Percentiles rank a stretch among this genome's conserved stretches.
Evolutionary conservation across 2,113 vertebrate genomes (phyloP).

Genomic region (Pygoscelis antarcticus): DNA sequence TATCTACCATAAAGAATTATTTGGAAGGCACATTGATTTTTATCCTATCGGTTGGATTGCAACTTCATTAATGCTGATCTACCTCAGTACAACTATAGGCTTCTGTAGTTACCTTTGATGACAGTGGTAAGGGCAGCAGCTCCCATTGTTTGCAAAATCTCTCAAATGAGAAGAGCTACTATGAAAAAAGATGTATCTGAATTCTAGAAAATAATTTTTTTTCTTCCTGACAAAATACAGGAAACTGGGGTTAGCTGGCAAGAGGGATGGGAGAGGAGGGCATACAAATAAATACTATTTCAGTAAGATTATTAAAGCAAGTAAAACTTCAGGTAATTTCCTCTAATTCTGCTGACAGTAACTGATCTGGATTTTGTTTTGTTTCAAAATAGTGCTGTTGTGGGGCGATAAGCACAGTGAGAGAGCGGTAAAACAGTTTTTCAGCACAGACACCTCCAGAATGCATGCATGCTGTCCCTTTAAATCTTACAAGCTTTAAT

Average conservation of each 20-base stretch:
- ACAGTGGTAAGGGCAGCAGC: not conserved
- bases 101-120: not conserved
- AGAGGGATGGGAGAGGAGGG: not conserved
- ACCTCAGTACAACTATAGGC: not conserved
- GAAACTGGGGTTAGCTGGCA: not conserved
- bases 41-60: not conserved
- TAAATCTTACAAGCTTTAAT: slow-evolving; percentile 4
- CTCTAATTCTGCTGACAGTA: slow-evolving; percentile 32
- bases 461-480: not conserved
- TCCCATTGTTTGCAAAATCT: not conserved
- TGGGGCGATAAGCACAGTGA: slow-evolving; percentile 20
- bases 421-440: not conserved
- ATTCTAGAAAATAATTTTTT: not conserved
- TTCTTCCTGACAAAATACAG: slow-evolving; percentile 24
- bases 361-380: slow-evolving; percentile 44
- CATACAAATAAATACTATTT: not conserved
- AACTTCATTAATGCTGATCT: not conserved
- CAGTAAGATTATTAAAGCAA: slow-evolving; percentile 1
- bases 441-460: not conserved
- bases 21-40: not conserved
- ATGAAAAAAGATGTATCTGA: not conserved
- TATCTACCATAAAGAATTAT: not conserved
- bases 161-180: not conserved
- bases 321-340: slow-evolving; percentile 55
- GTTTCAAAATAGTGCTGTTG: slow-evolving; percentile 29